Percentiles rank a stretch among this genome's conserved stretches.
These are phyloP conservation scores for Sminthurides bifidus DNA, from an alignment of 1,140 invertebrate genomes.

Conservation along the genomic window DNA sequence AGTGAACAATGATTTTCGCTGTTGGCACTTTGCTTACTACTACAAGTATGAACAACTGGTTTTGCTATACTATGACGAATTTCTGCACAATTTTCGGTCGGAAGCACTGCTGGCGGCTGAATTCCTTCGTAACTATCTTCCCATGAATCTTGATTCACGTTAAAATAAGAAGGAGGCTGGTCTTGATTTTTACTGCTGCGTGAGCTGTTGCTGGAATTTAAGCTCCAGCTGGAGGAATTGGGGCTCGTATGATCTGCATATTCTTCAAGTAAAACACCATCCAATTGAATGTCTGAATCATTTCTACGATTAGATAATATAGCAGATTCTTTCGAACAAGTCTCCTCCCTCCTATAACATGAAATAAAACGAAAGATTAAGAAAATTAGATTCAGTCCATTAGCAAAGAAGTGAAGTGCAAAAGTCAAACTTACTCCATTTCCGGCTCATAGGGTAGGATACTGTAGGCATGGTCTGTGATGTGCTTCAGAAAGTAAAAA, in stretches of 20 bases:
- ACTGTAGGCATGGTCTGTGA: conserved; percentile 56
- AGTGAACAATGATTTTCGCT: too few species aligned
- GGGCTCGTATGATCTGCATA: conserved; percentile 40
- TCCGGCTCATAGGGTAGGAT: conserved; percentile 36
- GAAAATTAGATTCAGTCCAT: neutral
- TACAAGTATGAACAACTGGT: too few species aligned
- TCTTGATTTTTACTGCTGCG: conserved; percentile 45
- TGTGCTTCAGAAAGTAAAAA: conserved; percentile 63
- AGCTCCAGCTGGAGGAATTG: conserved; percentile 46
- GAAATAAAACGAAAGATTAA: neutral
- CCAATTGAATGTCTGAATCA: conserved; percentile 44
- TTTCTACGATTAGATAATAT: conserved; percentile 34
- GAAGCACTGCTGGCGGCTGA: too few species aligned
- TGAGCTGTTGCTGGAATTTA: conserved; percentile 46
- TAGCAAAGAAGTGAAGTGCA: neutral
- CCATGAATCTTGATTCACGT: conserved; percentile 35
- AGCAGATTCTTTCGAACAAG: conserved; percentile 6
- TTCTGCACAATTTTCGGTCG: too few species aligned
- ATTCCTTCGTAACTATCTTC: too few species aligned
- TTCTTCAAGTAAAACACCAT: conserved; percentile 43
- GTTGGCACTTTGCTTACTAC: too few species aligned
- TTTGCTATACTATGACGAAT: too few species aligned
- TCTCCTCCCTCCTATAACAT: neutral
- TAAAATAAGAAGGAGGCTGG: conserved; percentile 38
- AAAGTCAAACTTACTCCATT: neutral